A percentile compares a stretch with the other conserved stretches of the same genome.
These are phyloP conservation scores for Allophyes oxyacanthae DNA, from an alignment of 2,888 invertebrate genomes.

Conservation along the genomic window DNA sequence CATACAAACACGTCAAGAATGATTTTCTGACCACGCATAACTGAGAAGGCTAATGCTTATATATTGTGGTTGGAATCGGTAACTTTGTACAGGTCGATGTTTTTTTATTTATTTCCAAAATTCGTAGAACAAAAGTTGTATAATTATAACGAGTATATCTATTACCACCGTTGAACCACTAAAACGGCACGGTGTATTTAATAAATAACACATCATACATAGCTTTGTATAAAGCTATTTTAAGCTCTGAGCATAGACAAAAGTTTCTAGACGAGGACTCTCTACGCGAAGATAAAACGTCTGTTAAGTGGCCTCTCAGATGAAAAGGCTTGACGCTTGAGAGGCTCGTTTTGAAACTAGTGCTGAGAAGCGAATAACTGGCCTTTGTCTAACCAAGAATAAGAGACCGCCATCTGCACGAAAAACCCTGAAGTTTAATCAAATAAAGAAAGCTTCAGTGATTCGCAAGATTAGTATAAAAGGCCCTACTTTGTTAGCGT, in stretches of 20 bases:
- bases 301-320: constrained; percentile 59
- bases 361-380: constrained; percentile 49
- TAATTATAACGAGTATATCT: too few species aligned
- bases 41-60: too few species aligned
- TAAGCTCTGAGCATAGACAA: constrained; percentile 48
- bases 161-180: too few species aligned
- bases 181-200: neutral
- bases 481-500: too few species aligned
- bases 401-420: constrained; percentile 20
- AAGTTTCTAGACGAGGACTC: constrained; percentile 65
- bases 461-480: neutral
- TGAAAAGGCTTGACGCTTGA: constrained; percentile 60
- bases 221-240: constrained; percentile 14
- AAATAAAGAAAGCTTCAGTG: constrained; percentile 14
- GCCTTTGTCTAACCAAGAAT: constrained; percentile 55
- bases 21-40: too few species aligned
- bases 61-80: too few species aligned
- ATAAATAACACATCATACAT: neutral
- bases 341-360: constrained; percentile 37
- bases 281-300: constrained; percentile 61
- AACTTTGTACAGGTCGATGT: too few species aligned
- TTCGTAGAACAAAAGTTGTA: too few species aligned
- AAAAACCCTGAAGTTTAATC: constrained; percentile 26
- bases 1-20: too few species aligned
- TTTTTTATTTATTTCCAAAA: too few species aligned